Evolutionary conservation across 2,797 vertebrate genomes (phyloP), one percentile per base, ranked within the genome.

Genomic region (Scarus forsteni): DNA sequence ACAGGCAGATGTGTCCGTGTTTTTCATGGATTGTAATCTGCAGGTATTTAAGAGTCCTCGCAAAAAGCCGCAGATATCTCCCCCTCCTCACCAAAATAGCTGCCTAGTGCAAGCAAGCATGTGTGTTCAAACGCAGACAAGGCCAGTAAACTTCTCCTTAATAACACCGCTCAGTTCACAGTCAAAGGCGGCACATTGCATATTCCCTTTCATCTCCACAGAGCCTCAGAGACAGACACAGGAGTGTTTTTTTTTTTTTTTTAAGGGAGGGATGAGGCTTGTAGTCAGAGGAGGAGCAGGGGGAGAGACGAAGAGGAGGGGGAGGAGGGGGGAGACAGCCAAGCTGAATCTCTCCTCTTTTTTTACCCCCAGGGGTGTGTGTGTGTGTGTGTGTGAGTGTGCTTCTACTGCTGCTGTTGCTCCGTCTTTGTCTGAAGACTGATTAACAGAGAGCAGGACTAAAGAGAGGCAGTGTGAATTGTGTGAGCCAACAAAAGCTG

Each of bases 171-270:
- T 65, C 83, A 83, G 81, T 86, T 88, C 84, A 68, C 71, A 88
- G 91, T 90, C 86, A 82, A 84, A 87, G 86, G 85, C 85, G 76
- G 75, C 66, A 42, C 89, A 92, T 92, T 79, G 71, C 75, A 58
- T 76, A 92, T 94, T 92, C 92, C 62, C 92, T 94, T 94, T 93
- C 84, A 94, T 93, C 88, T 92, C 70, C 54, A 49, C 73, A 78
- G 88, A 69, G 90, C 90, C 91, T 88, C 84, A 62, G 90, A 93
- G 93, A 91, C 88, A 71, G 85, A 90, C 73, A 88, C 87, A 85
- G 86, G 87, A 90, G 85, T 81, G 82, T 77, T 84, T 87, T 88
- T 84, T 85, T 77, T 81, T 81, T 77, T 84, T 87, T 88, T 84
- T 85, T 77, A 81, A 83, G 85, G 81, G 85, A 88, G 85, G 88